phyloP scores from a whole-genome alignment of 2,888 invertebrate genomes.

The Cremastinae sp. region DNA sequence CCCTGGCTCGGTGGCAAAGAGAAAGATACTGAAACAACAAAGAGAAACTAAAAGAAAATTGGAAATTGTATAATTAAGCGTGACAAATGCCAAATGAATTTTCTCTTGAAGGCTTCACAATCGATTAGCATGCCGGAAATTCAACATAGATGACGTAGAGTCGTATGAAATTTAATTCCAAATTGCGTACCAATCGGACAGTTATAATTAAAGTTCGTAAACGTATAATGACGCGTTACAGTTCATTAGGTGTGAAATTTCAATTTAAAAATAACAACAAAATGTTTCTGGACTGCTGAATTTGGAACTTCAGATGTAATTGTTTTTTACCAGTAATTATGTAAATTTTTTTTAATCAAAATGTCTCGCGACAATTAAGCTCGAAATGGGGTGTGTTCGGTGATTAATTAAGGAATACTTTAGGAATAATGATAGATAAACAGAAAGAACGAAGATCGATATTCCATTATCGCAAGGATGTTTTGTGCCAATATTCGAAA shows the following conservation, averaged over 20 bases:
- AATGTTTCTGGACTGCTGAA: no score
- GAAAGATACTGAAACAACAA: conserved; percentile 12
- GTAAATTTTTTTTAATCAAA: neutral
- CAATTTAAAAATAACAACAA: no score
- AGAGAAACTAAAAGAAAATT: conserved; percentile 5
- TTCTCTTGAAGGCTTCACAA: neutral
- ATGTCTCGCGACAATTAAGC: neutral
- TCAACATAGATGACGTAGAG: no score
- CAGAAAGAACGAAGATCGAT: conserved; percentile 24
- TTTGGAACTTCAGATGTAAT: no score
- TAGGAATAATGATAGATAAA: conserved; percentile 6
- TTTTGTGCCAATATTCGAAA: conserved; percentile 1
- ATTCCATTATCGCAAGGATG: conserved; percentile 37
- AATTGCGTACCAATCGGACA: no score
- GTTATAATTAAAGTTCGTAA: no score
- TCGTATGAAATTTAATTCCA: no score
- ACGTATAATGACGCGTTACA: no score
- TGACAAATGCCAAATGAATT: neutral
- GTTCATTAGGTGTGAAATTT: no score
- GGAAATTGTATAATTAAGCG: conserved; percentile 4
- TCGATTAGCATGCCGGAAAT: neutral
- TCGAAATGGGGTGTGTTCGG: neutral
- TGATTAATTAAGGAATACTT: conserved; percentile 18
- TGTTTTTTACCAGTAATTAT: no score
- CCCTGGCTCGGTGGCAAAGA: conserved; percentile 1